Evolutionary conservation across 2,888 invertebrate species (phyloP).

Genomic region (Coremacera marginata): DNA sequence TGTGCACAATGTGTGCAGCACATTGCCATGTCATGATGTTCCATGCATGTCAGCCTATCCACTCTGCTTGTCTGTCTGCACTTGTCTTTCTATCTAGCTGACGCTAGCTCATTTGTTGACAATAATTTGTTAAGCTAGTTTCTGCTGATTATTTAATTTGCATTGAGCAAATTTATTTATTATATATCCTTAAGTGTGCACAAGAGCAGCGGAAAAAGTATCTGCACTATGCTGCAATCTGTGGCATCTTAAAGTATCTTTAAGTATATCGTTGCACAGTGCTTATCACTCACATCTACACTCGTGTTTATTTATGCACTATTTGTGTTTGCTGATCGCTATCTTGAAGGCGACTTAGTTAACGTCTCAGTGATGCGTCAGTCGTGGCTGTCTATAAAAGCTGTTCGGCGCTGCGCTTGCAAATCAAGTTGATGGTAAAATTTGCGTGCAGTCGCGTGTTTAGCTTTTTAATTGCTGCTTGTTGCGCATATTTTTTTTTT

Average conservation of each 20-base stretch:
- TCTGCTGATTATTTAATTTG: constrained; percentile 64
- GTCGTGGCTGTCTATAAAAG: neutral
- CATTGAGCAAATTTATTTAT: constrained; percentile 63
- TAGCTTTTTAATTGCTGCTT: constrained; percentile 33
- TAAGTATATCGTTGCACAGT: constrained; percentile 38
- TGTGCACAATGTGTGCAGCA: neutral
- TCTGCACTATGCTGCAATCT: constrained; percentile 10
- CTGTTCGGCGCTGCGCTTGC: constrained; percentile 6
- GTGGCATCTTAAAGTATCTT: constrained; percentile 12
- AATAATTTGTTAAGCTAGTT: constrained; percentile 60
- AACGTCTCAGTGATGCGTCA: constrained; percentile 11
- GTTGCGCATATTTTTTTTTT: neutral
- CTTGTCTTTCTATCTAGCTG: neutral
- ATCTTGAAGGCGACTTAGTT: constrained; percentile 56
- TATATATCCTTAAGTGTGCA: constrained; percentile 42
- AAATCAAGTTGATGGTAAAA: constrained; percentile 34
- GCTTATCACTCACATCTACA: constrained; percentile 61
- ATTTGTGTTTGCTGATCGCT: constrained; percentile 65
- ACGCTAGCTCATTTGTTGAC: constrained; percentile 53
- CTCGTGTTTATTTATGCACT: constrained; percentile 67
- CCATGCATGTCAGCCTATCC: neutral
- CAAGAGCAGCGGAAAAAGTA: neutral
- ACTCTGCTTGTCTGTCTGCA: too few species aligned
- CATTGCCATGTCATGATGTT: neutral
- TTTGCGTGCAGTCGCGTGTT: constrained; percentile 49